phyloP scores from a whole-genome alignment of 2,888 invertebrate genomes.

The Eilema sororculum region DNA sequence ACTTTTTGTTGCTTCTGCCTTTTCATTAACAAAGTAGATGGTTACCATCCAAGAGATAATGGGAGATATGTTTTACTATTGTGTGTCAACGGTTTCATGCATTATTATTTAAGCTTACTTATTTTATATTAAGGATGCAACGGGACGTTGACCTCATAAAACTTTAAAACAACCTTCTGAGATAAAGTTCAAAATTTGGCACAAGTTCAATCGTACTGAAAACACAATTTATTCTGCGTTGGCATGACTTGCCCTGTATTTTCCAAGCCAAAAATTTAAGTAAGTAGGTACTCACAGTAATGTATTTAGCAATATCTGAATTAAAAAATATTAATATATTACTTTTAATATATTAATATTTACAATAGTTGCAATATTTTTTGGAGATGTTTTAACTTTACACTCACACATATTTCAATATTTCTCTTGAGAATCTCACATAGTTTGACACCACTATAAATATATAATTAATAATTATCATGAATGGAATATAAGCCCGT shows the following conservation, averaged over 20 bases:
- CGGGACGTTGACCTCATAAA: conserved; percentile 50
- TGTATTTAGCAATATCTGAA: neutral
- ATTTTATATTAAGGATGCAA: neutral
- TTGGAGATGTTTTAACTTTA: too few species aligned
- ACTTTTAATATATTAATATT: too few species aligned
- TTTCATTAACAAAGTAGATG: too few species aligned
- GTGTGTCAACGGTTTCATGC: neutral
- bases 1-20: conserved; percentile 22
- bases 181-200: conserved; percentile 53
- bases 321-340: conserved; percentile 26
- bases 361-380: too few species aligned
- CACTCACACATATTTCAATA: too few species aligned
- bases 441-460: too few species aligned
- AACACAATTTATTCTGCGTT: conserved; percentile 37
- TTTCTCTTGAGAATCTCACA: too few species aligned
- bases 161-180: conserved; percentile 45
- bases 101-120: neutral
- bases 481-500: too few species aligned
- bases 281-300: conserved; percentile 24
- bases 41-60: neutral
- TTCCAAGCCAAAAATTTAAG: conserved; percentile 36
- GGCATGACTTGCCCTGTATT: conserved; percentile 22
- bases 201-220: conserved; percentile 53
- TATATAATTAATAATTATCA: too few species aligned
- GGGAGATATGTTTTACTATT: neutral